Base-by-base conservation (phyloP, 1,140 invertebrate genomes). In the Drosophila rhopaloa region DNA sequence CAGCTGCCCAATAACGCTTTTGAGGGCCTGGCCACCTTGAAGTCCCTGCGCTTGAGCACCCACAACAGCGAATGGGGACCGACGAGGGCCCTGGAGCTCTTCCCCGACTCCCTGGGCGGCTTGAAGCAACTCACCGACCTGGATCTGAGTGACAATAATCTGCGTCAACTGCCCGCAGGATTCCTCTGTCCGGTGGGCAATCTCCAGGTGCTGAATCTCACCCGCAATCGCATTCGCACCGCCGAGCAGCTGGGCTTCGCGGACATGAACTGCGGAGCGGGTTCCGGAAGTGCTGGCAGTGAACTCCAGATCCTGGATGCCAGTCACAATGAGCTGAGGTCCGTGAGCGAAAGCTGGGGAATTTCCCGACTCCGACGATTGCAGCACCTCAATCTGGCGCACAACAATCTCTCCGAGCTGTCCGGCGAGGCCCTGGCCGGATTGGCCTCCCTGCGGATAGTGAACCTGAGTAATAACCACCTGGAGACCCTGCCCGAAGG, bases 391-490 rank as follows among this genome's bases (percentile, higher is more conserved):
- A 94, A 95, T 77, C 91, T 98, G 57, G 95, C 97, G 91, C 95
- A 97, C 83, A 98, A 98, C 91, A 95, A 95, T 70, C 95, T 98
- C 60, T 94, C 94, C n/a, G 95, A 97, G 79, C 94, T 98, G 58
- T 96, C 95, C 38, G 95, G 95, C 54, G 95, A 96, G 84, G 95
- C 96, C 11, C 94, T 98, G 56, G 94, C 95, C 32, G 96, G 96
- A 5, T 93, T 98, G 27, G 94, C 94, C 7, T 95, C 95, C 29
- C 93, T 98, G 71, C 94, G 95, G 71, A 94, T 96, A 19, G 94
- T 98, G 16, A 97, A 98, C 93, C 94, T 97, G 91, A 97, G 97
- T 50, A 95, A 96, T 89, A 98, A 98, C 90, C 94, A 95, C 56
- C 92, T 98, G 76, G 94, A 95, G 61, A 94, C 94, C 0, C 84